These are phyloP conservation scores for Pyrrhia umbra DNA, from an alignment of 2,888 invertebrate species.

Conservation along the genomic window DNA sequence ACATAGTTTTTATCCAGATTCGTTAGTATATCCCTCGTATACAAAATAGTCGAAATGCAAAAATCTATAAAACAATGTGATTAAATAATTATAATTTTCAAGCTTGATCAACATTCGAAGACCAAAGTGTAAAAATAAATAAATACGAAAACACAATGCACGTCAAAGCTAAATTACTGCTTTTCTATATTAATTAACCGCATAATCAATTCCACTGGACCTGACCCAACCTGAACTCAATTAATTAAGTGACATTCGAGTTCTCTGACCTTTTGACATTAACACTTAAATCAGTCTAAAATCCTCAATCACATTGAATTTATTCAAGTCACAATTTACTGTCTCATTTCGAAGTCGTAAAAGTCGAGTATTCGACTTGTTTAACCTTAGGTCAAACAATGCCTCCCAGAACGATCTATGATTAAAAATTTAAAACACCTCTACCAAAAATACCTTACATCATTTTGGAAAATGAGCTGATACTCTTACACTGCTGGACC, in stretches of 20 bases:
- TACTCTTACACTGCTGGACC: no score
- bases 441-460: no score
- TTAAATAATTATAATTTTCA: no score
- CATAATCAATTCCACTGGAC: conserved; percentile 19
- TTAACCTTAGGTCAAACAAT: background rate
- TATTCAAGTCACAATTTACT: background rate
- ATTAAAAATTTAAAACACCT: no score
- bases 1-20: no score
- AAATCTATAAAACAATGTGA: no score
- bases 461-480: no score
- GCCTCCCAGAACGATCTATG: no score
- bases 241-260: conserved; percentile 35
- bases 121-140: background rate
- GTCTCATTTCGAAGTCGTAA: background rate
- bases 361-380: background rate
- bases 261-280: conserved; percentile 8
- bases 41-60: no score
- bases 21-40: no score
- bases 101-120: no score
- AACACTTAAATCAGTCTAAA: conserved; percentile 17
- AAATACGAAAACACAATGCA: background rate
- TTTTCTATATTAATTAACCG: background rate
- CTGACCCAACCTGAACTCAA: conserved; percentile 25
- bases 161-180: no score
- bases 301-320: background rate